Conservation (phyloP, 2,113 vertebrate genomes). For the Macquaria australasica region DNA sequence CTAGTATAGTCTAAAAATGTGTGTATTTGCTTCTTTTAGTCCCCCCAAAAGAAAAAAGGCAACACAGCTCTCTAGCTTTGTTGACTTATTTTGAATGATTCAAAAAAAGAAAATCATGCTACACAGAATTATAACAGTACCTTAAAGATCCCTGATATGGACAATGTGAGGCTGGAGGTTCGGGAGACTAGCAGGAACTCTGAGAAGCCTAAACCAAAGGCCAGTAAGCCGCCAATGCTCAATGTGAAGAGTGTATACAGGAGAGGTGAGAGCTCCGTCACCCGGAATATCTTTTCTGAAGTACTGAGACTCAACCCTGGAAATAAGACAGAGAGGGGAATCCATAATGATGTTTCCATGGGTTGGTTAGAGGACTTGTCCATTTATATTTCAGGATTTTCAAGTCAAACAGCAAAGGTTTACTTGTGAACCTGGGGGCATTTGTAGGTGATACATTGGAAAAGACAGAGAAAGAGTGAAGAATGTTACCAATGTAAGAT, state of each 20-base stretch:
- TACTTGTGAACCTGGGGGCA: background rate
- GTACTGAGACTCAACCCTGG: conserved; percentile 90
- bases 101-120: background rate
- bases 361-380: background rate
- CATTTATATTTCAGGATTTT: background rate
- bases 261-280: conserved; percentile 85
- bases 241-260: conserved; percentile 86
- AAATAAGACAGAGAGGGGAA: conserved; percentile 1
- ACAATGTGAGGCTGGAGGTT: conserved; percentile 95
- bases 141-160: conserved; percentile 97
- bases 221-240: conserved; percentile 89
- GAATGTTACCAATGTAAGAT: background rate
- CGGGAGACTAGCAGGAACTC: conserved; percentile 96
- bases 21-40: background rate
- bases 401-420: no score
- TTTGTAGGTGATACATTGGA: background rate
- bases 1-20: background rate
- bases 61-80: background rate
- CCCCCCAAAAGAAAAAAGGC: background rate
- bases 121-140: conserved; percentile 70
- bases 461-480: background rate
- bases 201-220: conserved; percentile 95
- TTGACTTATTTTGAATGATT: background rate
- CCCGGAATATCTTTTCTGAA: conserved; percentile 91
- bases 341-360: background rate